Conservation (phyloP, 2,888 invertebrate species). For the Microctonus aethiopoides region DNA sequence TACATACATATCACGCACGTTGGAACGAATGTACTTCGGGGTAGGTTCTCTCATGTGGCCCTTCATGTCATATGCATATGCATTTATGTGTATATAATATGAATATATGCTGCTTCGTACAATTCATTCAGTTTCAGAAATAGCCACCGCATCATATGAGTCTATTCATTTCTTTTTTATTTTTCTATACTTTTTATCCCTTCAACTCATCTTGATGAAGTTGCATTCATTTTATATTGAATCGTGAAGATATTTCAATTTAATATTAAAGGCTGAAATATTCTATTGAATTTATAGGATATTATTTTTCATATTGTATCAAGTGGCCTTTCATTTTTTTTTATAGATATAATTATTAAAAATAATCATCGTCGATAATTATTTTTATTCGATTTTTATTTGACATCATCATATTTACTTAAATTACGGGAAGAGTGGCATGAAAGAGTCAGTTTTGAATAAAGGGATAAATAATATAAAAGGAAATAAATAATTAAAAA, state of each 20-base stretch:
- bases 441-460: too few relatives aligned
- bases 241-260: not conserved
- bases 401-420: too few relatives aligned
- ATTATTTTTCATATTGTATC: too few relatives aligned
- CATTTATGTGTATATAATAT: slow-evolving; percentile 30
- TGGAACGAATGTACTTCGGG: slow-evolving; percentile 33
- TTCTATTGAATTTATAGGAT: too few relatives aligned
- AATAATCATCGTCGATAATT: too few relatives aligned
- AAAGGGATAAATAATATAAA: too few relatives aligned
- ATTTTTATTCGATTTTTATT: too few relatives aligned
- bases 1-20: slow-evolving; percentile 41
- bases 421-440: too few relatives aligned
- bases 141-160: slow-evolving; percentile 24
- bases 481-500: too few relatives aligned
- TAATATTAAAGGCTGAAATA: too few relatives aligned
- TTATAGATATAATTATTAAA: too few relatives aligned
- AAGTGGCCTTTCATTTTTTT: too few relatives aligned
- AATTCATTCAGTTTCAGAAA: not conserved
- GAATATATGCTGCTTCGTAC: slow-evolving; percentile 37
- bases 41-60: slow-evolving; percentile 27
- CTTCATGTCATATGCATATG: slow-evolving; percentile 57
- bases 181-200: not conserved
- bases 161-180: not conserved
- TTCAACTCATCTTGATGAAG: not conserved
- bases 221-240: not conserved